Percentiles rank a stretch among this genome's conserved stretches.
These are phyloP conservation scores for Albula goreensis DNA, from an alignment of 2,113 vertebrate species.

Conservation along the genomic window DNA sequence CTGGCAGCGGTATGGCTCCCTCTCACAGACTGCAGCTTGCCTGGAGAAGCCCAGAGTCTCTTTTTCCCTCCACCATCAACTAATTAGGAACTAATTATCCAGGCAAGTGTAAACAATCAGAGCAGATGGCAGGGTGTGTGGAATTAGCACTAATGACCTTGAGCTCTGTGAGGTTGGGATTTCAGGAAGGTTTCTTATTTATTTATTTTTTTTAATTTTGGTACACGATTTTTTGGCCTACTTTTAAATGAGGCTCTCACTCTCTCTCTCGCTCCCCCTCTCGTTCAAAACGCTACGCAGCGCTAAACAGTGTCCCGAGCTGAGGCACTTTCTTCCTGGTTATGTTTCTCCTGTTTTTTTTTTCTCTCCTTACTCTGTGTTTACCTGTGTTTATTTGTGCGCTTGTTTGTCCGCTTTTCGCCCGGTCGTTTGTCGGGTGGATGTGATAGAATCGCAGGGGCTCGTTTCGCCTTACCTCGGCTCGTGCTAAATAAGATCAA, in stretches of 20 bases:
- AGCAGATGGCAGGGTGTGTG: constrained; percentile 83
- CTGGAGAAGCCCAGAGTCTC: constrained; percentile 6
- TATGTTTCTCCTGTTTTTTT: not conserved
- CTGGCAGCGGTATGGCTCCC: constrained; percentile 47
- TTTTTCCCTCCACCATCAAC: constrained; percentile 69
- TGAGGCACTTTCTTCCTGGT: not conserved
- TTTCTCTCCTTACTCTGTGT: not conserved
- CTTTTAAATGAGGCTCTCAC: not conserved
- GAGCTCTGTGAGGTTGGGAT: constrained; percentile 72
- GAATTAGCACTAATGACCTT: constrained; percentile 86
- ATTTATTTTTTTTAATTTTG: not conserved
- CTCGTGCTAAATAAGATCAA: not conserved
- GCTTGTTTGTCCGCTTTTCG: not conserved
- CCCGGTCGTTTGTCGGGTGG: not conserved
- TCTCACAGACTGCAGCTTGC: constrained; percentile 45
- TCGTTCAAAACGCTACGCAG: not conserved
- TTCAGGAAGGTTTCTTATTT: constrained; percentile 58
- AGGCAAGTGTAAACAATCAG: constrained; percentile 89
- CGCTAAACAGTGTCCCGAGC: not conserved
- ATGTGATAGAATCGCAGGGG: not conserved
- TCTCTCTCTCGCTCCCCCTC: not conserved
- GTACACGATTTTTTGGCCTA: not conserved
- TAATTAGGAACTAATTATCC: constrained; percentile 97
- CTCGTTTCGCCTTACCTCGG: not conserved
- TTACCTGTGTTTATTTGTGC: not conserved